Evolutionary conservation across 2,797 vertebrate genomes (phyloP).

Genomic region (Lemur catta): DNA sequence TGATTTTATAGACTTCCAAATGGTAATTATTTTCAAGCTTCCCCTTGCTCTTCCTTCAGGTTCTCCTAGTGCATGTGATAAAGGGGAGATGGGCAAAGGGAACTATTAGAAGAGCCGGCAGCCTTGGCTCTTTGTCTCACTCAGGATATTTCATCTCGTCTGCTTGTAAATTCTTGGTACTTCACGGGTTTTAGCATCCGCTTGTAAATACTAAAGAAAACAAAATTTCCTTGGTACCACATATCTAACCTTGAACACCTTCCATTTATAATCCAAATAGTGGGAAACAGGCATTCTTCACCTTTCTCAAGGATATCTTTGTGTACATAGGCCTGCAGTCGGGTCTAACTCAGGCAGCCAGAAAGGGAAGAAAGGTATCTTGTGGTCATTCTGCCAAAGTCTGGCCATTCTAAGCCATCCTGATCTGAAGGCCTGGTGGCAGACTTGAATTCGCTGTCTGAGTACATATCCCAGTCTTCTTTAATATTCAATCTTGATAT

Average conservation of each 20-base stretch:
- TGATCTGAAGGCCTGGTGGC: background rate
- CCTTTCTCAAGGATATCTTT: background rate
- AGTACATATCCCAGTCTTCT: background rate
- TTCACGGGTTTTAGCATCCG: background rate
- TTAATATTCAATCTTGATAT: background rate
- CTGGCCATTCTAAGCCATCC: background rate
- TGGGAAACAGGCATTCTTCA: background rate
- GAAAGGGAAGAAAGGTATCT: background rate
- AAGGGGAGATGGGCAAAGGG: background rate
- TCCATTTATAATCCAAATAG: background rate
- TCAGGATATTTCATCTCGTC: background rate
- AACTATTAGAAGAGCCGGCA: background rate
- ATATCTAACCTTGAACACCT: background rate
- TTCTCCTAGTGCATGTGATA: background rate
- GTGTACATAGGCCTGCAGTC: background rate
- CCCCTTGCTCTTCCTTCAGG: background rate
- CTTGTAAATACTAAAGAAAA: background rate
- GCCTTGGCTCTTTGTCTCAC: background rate
- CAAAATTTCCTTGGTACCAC: background rate
- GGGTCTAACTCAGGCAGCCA: background rate
- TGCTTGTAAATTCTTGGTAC: background rate
- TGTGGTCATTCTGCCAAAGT: background rate
- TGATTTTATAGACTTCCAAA: background rate
- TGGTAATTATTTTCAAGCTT: background rate
- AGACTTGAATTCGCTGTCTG: background rate